Base-by-base conservation (phyloP, 2,888 invertebrate genomes). In the Acrocyrtus sp. region DNA sequence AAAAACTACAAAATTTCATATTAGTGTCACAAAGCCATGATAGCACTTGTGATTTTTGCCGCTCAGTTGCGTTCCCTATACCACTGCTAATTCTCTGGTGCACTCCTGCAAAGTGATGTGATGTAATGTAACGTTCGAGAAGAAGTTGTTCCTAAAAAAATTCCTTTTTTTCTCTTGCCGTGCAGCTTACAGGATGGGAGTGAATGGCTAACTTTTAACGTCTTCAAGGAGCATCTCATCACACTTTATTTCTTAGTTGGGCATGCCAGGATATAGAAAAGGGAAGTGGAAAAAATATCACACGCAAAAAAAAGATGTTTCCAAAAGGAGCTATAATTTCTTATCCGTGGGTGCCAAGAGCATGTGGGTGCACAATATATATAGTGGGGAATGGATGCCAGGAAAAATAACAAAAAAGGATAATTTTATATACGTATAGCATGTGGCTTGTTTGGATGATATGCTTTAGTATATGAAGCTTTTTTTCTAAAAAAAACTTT, bases 1-100 rank as follows among this genome's bases (percentile, higher is more conserved):
- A 72, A 72, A 68, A 54, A 61, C 54, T 61, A 54, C 68, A 68
- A 67, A 67, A 67, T 67, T 67, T 58, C 58, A 51, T 67, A 67
- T 67, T 58, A 58, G 51, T 58, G 67, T 67, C 57, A 57, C 66
- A 66, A 57, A 57, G 26, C 26, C 39, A 43, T 51, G 50, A 58
- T 43, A 58, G 58, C 58, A 67, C 58, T 67, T 67, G 67, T 50
- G 58, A 57, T 50, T 58, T n/a, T 65, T 56, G 17, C 63, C 27
- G 53, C 53, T 62, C 54, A 56, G 65, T 65, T 56, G 65, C 56
- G 27, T 65, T 17, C 54, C 29, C 6, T 54, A 50, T 48, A 27
- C 47, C 17, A 5, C 47, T 6, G 17, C 17, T 47, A 39, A 6
- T 39, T 12, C 39, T 12, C 39, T 10, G 12, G 39, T 39, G 39